Percentiles rank a stretch among this genome's conserved stretches.
These are phyloP conservation scores for Ophion slaviceki DNA, from an alignment of 2,888 invertebrate species.

Conservation along the genomic window DNA sequence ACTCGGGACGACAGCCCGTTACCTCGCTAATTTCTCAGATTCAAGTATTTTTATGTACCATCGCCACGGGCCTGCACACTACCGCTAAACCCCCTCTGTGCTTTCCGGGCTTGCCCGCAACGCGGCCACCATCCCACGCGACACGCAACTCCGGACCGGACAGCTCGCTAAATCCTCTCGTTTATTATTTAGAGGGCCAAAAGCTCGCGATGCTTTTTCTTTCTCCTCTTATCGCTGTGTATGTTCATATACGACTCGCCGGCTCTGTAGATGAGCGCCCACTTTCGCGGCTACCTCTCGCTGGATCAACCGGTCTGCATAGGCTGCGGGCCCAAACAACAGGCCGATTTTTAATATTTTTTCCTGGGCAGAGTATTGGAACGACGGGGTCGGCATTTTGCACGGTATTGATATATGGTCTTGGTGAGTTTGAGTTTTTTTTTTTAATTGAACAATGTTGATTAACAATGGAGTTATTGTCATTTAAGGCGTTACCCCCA, in stretches of 20 bases:
- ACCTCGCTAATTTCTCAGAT: constrained; percentile 84
- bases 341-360: background rate
- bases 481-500: no score
- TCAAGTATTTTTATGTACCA: constrained; percentile 83
- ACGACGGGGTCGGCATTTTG: no score
- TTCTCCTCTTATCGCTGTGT: constrained; percentile 50
- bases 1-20: constrained; percentile 75
- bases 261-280: constrained; percentile 17
- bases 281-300: constrained; percentile 21
- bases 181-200: constrained; percentile 82
- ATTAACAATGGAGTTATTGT: no score
- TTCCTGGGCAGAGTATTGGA: no score
- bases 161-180: constrained; percentile 82
- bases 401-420: no score
- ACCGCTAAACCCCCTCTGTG: constrained; percentile 21
- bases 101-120: constrained; percentile 40
- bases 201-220: constrained; percentile 67
- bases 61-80: constrained; percentile 57
- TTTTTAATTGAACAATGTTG: background rate
- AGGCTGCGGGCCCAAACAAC: background rate
- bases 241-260: constrained; percentile 21
- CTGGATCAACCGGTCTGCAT: constrained; percentile 40
- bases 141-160: constrained; percentile 65
- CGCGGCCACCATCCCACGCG: constrained; percentile 42
- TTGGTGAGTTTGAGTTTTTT: background rate